Conservation (phyloP, 2,113 vertebrate genomes). For the Trematomus loennbergii region DNA sequence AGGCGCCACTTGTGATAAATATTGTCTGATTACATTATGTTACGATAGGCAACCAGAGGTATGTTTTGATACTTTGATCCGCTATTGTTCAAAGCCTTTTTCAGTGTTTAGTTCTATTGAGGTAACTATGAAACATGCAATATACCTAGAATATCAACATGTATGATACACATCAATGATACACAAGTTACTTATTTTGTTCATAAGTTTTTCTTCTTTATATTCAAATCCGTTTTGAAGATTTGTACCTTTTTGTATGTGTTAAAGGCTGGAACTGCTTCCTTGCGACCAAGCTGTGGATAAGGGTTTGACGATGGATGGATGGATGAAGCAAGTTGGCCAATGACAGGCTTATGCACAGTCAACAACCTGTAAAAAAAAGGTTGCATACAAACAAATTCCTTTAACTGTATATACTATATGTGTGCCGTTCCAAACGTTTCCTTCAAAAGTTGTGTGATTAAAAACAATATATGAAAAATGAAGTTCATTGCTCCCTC, state of each 20-base stretch:
- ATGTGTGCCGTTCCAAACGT: no score
- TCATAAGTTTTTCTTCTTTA: neutral
- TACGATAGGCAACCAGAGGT: neutral
- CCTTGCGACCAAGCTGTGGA: no score
- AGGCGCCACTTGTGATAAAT: neutral
- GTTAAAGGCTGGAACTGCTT: no score
- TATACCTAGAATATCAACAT: neutral
- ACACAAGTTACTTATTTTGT: neutral
- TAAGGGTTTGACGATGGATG: no score
- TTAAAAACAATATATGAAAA: no score
- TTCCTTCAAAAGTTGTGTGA: no score
- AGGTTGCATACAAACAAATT: no score
- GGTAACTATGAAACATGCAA: neutral
- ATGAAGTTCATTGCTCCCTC: constrained; percentile 7
- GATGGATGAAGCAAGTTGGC: no score
- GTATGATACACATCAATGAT: neutral
- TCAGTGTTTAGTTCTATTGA: neutral
- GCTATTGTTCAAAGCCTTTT: neutral
- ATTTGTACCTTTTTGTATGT: neutral
- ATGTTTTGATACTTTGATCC: neutral
- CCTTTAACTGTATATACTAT: no score
- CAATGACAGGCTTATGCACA: no score
- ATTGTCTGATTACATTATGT: neutral
- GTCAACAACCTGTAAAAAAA: no score
- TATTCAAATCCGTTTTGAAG: neutral